These are phyloP conservation scores for Atta colombica DNA, from an alignment of 1,140 invertebrate species.

Conservation along the genomic window DNA sequence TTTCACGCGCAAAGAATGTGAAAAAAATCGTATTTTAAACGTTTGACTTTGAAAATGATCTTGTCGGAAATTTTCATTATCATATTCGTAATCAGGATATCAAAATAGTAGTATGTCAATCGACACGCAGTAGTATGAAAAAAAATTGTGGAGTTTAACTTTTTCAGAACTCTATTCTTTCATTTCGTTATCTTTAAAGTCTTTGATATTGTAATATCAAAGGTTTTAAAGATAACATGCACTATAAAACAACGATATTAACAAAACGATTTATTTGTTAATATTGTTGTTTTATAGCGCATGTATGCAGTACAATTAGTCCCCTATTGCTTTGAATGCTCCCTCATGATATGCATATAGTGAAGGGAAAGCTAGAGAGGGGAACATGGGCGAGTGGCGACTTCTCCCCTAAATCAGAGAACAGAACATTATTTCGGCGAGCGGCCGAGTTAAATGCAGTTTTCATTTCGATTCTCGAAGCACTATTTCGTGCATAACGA, in stretches of 20 bases:
- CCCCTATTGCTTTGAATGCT: background rate
- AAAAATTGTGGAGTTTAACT: no score
- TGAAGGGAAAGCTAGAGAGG: constrained; percentile 17
- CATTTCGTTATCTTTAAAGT: background rate
- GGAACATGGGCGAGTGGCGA: background rate
- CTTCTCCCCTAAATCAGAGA: constrained; percentile 75
- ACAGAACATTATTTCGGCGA: constrained; percentile 41
- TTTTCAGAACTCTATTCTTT: no score
- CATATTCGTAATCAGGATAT: no score
- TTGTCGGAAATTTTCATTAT: no score
- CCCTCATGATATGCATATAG: constrained; percentile 1
- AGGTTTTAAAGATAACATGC: no score
- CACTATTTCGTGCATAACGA: constrained; percentile 31
- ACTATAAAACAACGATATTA: no score
- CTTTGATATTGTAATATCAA: no score
- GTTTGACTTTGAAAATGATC: no score
- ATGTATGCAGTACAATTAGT: background rate
- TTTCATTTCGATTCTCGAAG: constrained; percentile 58
- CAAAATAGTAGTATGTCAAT: no score
- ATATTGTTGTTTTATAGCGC: background rate
- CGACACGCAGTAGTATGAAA: no score
- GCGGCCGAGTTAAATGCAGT: constrained; percentile 71
- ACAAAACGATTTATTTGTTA: background rate
- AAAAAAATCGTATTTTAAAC: no score
- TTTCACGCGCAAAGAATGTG: no score